Base-by-base conservation (phyloP, 2,113 vertebrate species). In the Diphyllodes magnificus region DNA sequence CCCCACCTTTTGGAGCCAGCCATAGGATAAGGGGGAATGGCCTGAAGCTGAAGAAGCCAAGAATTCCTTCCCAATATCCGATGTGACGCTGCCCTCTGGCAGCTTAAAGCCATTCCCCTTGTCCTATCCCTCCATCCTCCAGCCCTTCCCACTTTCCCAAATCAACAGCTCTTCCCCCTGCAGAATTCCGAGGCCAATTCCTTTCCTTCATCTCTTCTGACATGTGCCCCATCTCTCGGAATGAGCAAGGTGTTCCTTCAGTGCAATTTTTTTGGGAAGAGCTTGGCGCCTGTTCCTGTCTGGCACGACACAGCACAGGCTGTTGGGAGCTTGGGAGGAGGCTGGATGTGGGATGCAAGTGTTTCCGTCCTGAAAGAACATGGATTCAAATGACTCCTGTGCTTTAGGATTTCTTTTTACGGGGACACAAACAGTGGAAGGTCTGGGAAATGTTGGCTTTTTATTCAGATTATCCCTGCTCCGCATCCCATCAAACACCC, bases 191-290 rank as follows among this genome's bases (percentile, higher is more conserved):
- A 14, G 45, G 59, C 64, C 64, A 15, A 7, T 23, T n/a, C 8
- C n/a, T 24, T 28, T 20, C n/a, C 57, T 15, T 18, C 47, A 12
- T 85, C 93, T 63, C 56, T 89, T 95, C 91, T 71, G 93, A 68
- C 94, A 60, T 49, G 92, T 86, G 93, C 95, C 94, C 45, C 18
- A 63, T 95, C 82, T 93, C 92, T 95, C 44, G 33, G 94, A 93
- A 92, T 25, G 86, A 96, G 93, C 96, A 89, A 97, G 95, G 94
- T 95, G 96, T 90, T 96, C 96, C 82, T 68, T 15, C 21, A 3
- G 7, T 2, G 42, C 4, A 0, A 23, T 91, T 92, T 97, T 68
- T 94, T 82, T 40, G 96, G 96, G 96, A 94, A 96, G 92, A 97
- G 76, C 90, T 97, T 95, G 90, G 95, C 73, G 14, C 95, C 84